phyloP scores from a whole-genome alignment of 2,113 vertebrate genomes.

The Rissa tridactyla region DNA sequence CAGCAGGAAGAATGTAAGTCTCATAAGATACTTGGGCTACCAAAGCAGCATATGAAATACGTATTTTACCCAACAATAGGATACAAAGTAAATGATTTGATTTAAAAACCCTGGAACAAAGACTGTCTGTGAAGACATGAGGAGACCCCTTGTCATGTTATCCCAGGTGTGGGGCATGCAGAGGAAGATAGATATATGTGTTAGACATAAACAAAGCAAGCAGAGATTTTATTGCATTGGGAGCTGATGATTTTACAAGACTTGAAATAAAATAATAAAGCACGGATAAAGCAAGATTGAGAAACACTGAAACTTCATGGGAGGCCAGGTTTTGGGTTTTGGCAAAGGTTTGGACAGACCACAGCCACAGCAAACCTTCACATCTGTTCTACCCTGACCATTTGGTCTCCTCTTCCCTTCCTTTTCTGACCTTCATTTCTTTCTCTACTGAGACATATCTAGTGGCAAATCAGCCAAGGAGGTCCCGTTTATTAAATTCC shows the following conservation, averaged over 20 bases:
- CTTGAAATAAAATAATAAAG: constrained; percentile 14
- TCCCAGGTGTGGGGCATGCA: background rate
- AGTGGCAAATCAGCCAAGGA: background rate
- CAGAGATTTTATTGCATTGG: background rate
- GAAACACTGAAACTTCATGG: background rate
- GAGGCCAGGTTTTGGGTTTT: background rate
- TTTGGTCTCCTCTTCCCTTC: background rate
- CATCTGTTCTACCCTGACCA: background rate
- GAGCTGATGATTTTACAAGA: background rate
- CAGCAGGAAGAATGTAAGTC: constrained; percentile 16
- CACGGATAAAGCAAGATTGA: background rate
- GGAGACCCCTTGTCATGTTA: background rate
- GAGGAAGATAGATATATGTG: background rate
- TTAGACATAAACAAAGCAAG: background rate
- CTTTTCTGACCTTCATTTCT: background rate
- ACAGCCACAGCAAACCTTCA: background rate
- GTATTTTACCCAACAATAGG: constrained; percentile 30
- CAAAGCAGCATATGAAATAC: constrained; percentile 29
- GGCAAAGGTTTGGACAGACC: background rate
- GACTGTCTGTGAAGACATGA: background rate
- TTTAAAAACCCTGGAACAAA: constrained; percentile 21
- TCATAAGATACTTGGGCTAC: background rate
- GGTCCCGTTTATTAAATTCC: background rate
- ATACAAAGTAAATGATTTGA: background rate
- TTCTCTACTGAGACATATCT: background rate